Conservation (phyloP, 1,140 invertebrate genomes). For the Octopus bimaculoides region DNA sequence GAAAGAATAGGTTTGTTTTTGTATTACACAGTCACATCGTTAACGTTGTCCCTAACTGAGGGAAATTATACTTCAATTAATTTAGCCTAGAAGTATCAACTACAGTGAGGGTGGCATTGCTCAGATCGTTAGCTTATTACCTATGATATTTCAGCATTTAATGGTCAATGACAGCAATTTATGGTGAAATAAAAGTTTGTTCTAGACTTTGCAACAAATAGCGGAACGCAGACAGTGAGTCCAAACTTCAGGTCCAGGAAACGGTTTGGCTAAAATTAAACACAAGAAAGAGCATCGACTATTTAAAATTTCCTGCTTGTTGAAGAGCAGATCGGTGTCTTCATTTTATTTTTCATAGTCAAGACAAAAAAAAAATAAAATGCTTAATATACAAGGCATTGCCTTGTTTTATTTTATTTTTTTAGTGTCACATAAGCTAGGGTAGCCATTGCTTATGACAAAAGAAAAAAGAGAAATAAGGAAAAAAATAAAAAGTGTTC, state of each 20-base stretch:
- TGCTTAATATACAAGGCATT: too few species aligned
- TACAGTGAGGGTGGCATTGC: neutral
- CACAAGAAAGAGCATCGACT: constrained; percentile 6
- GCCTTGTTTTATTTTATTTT: too few species aligned
- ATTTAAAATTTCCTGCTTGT: constrained; percentile 20
- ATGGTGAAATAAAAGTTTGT: constrained; percentile 7
- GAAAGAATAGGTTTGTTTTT: neutral
- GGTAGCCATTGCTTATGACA: too few species aligned
- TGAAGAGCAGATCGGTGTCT: too few species aligned
- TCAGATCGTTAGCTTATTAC: constrained; percentile 14
- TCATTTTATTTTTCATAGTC: too few species aligned
- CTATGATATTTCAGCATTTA: neutral
- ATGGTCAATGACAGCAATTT: constrained; percentile 7
- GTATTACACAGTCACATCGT: neutral
- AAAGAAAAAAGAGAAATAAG: too few species aligned
- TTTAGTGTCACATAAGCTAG: too few species aligned
- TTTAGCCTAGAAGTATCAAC: neutral
- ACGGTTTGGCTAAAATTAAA: neutral
- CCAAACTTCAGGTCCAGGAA: neutral
- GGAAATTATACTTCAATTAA: too few species aligned
- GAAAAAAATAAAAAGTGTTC: too few species aligned
- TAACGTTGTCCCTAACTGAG: too few species aligned
- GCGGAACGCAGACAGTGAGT: neutral
- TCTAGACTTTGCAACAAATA: constrained; percentile 15
- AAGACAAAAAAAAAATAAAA: too few species aligned